Evolutionary conservation across 2,797 vertebrate genomes (phyloP).

Genomic region (Acrossocheilus wenchowensis): DNA sequence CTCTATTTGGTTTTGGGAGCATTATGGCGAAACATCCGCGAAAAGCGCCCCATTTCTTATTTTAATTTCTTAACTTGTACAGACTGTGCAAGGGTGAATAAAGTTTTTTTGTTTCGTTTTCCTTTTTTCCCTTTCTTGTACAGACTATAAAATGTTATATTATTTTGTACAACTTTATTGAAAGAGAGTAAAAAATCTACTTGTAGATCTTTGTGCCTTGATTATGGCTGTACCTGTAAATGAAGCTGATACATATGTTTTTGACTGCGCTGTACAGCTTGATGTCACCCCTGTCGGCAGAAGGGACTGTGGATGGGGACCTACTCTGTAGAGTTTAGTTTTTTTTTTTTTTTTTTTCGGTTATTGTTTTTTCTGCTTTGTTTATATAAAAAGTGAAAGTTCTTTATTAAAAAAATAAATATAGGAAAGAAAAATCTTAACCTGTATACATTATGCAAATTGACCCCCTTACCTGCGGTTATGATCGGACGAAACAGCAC

Average conservation of each 20-base stretch:
- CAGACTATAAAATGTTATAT: conserved; percentile 97
- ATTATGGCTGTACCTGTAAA: conserved; percentile 92
- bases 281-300: conserved; percentile 88
- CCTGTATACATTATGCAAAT: conserved; percentile 94
- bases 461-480: conserved; percentile 87
- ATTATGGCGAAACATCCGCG: conserved; percentile 66
- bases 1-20: conserved; percentile 64
- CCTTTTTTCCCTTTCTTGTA: conserved; percentile 81
- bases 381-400: conserved; percentile 89
- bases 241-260: conserved; percentile 93
- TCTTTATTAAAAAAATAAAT: conserved; percentile 84
- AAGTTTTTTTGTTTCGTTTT: conserved; percentile 55
- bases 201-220: conserved; percentile 92
- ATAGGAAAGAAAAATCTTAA: conserved; percentile 80
- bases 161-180: conserved; percentile 99
- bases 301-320: conserved; percentile 85
- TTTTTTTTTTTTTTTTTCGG: conserved; percentile 80
- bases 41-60: conserved; percentile 71
- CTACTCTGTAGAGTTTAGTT: conserved; percentile 90
- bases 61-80: conserved; percentile 87
- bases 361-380: conserved; percentile 64
- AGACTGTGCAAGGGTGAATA: conserved; percentile 90
- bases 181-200: conserved; percentile 85
- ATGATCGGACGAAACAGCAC: conserved; percentile 86
- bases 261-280: conserved; percentile 96